These are phyloP conservation scores for Epirrhoe alternata DNA, from an alignment of 2,888 invertebrate species.

Conservation along the genomic window DNA sequence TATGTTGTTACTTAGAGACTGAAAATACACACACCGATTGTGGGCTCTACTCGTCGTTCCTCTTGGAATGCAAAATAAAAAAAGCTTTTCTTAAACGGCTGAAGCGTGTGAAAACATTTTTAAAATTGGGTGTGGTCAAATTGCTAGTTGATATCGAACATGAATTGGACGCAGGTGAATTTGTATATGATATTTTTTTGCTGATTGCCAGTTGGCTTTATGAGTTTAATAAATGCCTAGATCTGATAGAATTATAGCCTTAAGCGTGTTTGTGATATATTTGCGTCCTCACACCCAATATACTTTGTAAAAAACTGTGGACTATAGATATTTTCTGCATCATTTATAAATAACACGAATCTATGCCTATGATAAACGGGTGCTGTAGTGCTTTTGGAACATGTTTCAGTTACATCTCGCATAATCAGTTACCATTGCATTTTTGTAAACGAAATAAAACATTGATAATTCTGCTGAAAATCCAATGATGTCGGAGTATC, in stretches of 20 bases:
- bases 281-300: slow-evolving; percentile 3
- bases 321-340: neutral
- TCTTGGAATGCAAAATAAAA: slow-evolving; percentile 44
- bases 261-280: slow-evolving; percentile 22
- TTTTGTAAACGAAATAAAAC: too few relatives aligned
- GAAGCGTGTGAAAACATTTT: slow-evolving; percentile 47
- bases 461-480: too few relatives aligned
- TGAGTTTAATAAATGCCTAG: slow-evolving; percentile 33
- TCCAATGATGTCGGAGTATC: too few relatives aligned
- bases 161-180: slow-evolving; percentile 36
- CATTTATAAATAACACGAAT: too few relatives aligned
- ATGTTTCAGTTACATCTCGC: too few relatives aligned
- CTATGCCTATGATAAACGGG: too few relatives aligned
- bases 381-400: too few relatives aligned
- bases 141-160: slow-evolving; percentile 25
- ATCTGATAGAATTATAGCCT: slow-evolving; percentile 21
- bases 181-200: slow-evolving; percentile 46
- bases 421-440: too few relatives aligned
- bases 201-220: slow-evolving; percentile 25
- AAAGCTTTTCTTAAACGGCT: slow-evolving; percentile 49
- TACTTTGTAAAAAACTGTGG: neutral
- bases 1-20: neutral
- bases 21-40: neutral
- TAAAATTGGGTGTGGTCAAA: slow-evolving; percentile 43
- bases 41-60: neutral